Base-by-base conservation (phyloP, 2,113 vertebrate genomes). In the Spheniscus mendiculus region DNA sequence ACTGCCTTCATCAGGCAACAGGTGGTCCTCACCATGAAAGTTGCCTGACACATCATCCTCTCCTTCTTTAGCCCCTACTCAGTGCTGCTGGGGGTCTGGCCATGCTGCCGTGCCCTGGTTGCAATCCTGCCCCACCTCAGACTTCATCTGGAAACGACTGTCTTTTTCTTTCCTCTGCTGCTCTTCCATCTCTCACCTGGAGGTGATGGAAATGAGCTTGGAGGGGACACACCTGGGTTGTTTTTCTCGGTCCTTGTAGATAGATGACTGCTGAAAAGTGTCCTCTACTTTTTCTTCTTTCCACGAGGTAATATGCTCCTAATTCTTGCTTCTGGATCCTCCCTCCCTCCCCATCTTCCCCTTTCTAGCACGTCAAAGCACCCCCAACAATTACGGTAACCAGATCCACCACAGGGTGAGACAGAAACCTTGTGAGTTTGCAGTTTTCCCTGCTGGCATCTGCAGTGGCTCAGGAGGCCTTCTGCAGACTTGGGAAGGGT, bases 1-100 rank as follows among this genome's bases (percentile, higher is more conserved):
- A 45, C 19, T 81, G 38, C 44, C 58, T 84, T 67, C 32, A 58
- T 42, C 61, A 59, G 29, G 9, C 4, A 50, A 18, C 18, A 71
- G 36, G 15, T 15, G 6, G 8, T 16, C 15, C 63, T 81, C 42
- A 55, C 27, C 11, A 22, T 13, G 42, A 67, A 22, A 3, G 11
- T 5, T 36, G 18, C 8, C n/a, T 55, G 82, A 63, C 16, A 27
- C 2, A 2, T 34, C 40, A 47, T 45, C 8, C 6, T 67, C n/a
- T 49, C 34, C 53, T 38, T 38, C 45, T 38, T 62, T 23, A 65
- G 22, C 7, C 13, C 23, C 15, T 77, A 3, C 19, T 58, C 23
- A 0, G 0, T 26, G 21, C 36, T 82, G 5, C 7, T 59, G 18
- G 6, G 5, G 3, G 5, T n/a, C 45, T 27, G 16, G 10, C 32